Base-by-base conservation (phyloP, 2,888 invertebrate species). In the Phragmatobia fuliginosa region DNA sequence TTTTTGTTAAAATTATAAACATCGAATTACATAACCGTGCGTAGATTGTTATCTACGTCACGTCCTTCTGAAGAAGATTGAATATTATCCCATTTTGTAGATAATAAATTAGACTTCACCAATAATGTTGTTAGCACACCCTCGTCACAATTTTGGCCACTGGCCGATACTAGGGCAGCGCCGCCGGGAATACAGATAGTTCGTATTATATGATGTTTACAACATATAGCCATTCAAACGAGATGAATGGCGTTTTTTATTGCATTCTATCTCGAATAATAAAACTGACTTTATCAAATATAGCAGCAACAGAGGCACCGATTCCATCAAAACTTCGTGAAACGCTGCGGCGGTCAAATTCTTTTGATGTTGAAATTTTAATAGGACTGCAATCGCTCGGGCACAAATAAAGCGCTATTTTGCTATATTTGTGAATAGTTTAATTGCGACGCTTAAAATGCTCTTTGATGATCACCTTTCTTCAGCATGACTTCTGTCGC, bases 81-180 rank as follows among this genome's bases (percentile, higher is more conserved):
- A 76, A 79, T 81, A 66, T 72, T 70, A 76, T 45, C 56, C n/a
- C 25, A 58, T 56, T 62, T 62, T 67, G 71, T 70, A 70, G 74
- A 79, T 81, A 81, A 79, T 79, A 79, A 81, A 81, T 81, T 76
- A 81, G 72, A 79, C 69, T 73, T 74, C 68, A 79, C 67, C 71
- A 72, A 69, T 79, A 81, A 74, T 74, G 66, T 73, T 36, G 73
- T 79, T 79, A 81, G 73, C 28, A 67, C 52, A 81, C 80, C 82
- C 80, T 82, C 71, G 82, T 79, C 77, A 81, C 25, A 31, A 61
- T 33, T 45, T 60, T 31, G 52, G 59, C 66, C 32, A 65, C 70
- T 41, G 45, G 63, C n/a, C 45, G 63, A 45, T 66, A 71, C 60
- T 61, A 71, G 70, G 72, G 25, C 75, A 67, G 28, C 64, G 31